phyloP scores from a whole-genome alignment of 2,888 invertebrate species.

The Noctua pronuba region DNA sequence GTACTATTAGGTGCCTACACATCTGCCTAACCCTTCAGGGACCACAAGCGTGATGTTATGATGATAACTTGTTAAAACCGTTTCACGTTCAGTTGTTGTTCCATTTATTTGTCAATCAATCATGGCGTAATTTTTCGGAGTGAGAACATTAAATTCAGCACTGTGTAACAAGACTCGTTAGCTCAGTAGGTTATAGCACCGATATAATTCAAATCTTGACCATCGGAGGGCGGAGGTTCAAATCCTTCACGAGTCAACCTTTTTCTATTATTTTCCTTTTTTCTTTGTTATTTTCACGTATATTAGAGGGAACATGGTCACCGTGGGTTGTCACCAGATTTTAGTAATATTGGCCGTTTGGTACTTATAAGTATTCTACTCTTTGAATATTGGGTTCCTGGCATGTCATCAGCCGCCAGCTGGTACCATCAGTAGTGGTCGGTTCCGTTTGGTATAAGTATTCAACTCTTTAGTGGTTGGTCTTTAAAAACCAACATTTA shows the following conservation, averaged over 20 bases:
- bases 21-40: too few species aligned
- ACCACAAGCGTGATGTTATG: too few species aligned
- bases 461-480: background rate
- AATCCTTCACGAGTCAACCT: slow-evolving; percentile 46
- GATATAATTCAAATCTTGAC: background rate
- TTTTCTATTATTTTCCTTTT: background rate
- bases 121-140: background rate
- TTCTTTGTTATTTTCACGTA: background rate
- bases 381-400: background rate
- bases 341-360: too few species aligned
- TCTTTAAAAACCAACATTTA: background rate
- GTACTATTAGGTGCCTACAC: too few species aligned
- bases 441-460: too few species aligned
- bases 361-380: too few species aligned
- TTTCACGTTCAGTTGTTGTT: background rate
- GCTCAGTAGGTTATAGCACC: slow-evolving; percentile 7
- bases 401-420: background rate
- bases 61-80: background rate
- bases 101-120: too few species aligned
- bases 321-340: background rate
- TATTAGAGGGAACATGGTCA: background rate
- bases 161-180: background rate
- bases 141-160: background rate
- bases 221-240: slow-evolving; percentile 35
- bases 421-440: background rate